phyloP scores from a whole-genome alignment of 2,888 invertebrate genomes.

The Zootermopsis nevadensis region DNA sequence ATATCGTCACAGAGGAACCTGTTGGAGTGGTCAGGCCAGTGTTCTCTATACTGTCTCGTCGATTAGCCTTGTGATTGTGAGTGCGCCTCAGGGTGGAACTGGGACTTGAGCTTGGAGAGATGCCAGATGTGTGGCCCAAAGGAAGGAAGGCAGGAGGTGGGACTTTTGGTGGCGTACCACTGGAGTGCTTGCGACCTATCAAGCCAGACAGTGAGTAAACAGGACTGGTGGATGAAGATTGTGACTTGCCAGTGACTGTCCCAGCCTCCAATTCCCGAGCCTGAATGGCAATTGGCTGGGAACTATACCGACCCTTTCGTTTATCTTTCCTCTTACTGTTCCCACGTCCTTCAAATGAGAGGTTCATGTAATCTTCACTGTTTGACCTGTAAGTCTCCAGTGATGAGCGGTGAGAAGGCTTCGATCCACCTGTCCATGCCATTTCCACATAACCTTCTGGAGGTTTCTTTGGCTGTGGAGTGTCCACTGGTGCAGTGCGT shows the following conservation, averaged over 20 bases:
- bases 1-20: constrained; percentile 72
- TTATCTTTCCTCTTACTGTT: constrained; percentile 58
- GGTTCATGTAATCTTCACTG: constrained; percentile 68
- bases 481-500: constrained; percentile 60
- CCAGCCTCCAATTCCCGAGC: constrained; percentile 51
- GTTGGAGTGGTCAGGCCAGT: constrained; percentile 67
- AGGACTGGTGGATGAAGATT: constrained; percentile 56
- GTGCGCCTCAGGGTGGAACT: constrained; percentile 64
- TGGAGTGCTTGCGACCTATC: constrained; percentile 59
- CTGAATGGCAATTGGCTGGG: constrained; percentile 74
- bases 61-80: constrained; percentile 54
- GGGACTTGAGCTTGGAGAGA: constrained; percentile 63
- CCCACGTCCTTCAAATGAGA: constrained; percentile 61
- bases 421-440: constrained; percentile 64
- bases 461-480: constrained; percentile 62
- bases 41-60: constrained; percentile 63
- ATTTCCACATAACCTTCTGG: constrained; percentile 76
- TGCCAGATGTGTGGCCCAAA: constrained; percentile 61
- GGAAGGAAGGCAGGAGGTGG: constrained; percentile 63
- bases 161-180: constrained; percentile 63
- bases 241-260: not conserved
- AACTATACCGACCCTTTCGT: constrained; percentile 64
- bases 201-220: constrained; percentile 50
- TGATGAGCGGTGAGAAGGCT: constrained; percentile 59
- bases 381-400: constrained; percentile 58